These are phyloP conservation scores for Erebia palarica DNA, from an alignment of 2,888 invertebrate species.

Conservation along the genomic window DNA sequence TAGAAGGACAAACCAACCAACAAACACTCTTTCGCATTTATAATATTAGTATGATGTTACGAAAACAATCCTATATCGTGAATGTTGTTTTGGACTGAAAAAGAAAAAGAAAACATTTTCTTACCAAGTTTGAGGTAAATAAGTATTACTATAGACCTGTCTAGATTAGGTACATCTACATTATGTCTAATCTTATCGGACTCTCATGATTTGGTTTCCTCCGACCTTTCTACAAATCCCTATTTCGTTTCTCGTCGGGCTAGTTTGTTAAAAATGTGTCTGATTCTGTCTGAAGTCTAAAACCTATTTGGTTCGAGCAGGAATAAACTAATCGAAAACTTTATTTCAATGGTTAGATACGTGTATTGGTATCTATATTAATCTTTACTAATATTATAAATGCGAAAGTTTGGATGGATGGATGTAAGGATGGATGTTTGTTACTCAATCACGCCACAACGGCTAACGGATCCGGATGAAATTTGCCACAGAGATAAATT, in stretches of 20 bases:
- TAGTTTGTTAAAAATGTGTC: constrained; percentile 2
- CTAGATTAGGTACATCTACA: neutral
- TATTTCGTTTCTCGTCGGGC: neutral
- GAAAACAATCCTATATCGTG: constrained; percentile 7
- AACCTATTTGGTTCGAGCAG: neutral
- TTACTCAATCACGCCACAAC: too few relatives aligned
- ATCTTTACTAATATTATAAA: too few relatives aligned
- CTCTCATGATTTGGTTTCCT: neutral
- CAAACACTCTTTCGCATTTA: too few relatives aligned
- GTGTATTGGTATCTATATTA: too few relatives aligned
- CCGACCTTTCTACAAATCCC: neutral
- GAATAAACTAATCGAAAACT: neutral
- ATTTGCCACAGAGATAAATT: too few relatives aligned
- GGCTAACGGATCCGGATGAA: too few relatives aligned
- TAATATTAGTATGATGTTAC: too few relatives aligned
- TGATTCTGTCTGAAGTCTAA: neutral
- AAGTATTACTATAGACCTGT: neutral
- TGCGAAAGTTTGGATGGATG: too few relatives aligned
- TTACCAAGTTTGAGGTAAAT: neutral
- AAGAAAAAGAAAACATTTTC: constrained; percentile 7
- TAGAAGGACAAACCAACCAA: too few relatives aligned
- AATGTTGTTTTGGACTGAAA: constrained; percentile 2
- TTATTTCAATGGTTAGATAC: neutral
- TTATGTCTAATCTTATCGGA: neutral
- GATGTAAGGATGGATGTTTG: too few relatives aligned